These are phyloP conservation scores for Pomatostomus ruficeps DNA, from an alignment of 2,113 vertebrate species.

Conservation along the genomic window DNA sequence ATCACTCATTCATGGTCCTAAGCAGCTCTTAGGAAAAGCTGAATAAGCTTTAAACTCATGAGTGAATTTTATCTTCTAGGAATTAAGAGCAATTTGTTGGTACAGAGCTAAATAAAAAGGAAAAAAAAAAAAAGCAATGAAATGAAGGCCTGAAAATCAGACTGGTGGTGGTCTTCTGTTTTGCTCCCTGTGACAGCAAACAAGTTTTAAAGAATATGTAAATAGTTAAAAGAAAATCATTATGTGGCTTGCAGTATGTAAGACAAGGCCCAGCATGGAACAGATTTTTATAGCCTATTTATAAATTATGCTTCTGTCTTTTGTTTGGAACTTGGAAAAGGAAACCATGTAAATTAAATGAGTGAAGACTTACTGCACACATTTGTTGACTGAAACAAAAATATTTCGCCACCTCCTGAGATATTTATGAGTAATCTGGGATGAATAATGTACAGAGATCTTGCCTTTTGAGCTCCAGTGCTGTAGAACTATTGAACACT, in stretches of 20 bases:
- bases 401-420: not conserved
- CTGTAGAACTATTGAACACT: not conserved
- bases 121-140: fast-evolving
- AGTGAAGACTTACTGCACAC: not conserved
- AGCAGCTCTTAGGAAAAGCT: not conserved
- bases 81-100: not conserved
- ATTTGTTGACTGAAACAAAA: conserved; percentile 4
- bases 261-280: conserved; percentile 19
- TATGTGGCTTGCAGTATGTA: not conserved
- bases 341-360: not conserved
- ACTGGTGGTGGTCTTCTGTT: not conserved
- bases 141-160: not conserved
- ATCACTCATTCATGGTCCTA: not conserved
- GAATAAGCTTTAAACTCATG: not conserved
- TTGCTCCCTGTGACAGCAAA: not conserved
- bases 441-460: not conserved
- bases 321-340: not conserved
- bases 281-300: conserved; percentile 9
- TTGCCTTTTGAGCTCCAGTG: not conserved
- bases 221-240: conserved; percentile 17
- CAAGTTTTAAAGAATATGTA: conserved; percentile 13
- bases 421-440: not conserved
- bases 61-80: not conserved
- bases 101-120: not conserved
- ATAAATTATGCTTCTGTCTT: not conserved